A percentile compares a stretch with the other conserved stretches of the same genome.
Conservation (phyloP, 2,113 vertebrate species). For the Pelmatolapia mariae region DNA sequence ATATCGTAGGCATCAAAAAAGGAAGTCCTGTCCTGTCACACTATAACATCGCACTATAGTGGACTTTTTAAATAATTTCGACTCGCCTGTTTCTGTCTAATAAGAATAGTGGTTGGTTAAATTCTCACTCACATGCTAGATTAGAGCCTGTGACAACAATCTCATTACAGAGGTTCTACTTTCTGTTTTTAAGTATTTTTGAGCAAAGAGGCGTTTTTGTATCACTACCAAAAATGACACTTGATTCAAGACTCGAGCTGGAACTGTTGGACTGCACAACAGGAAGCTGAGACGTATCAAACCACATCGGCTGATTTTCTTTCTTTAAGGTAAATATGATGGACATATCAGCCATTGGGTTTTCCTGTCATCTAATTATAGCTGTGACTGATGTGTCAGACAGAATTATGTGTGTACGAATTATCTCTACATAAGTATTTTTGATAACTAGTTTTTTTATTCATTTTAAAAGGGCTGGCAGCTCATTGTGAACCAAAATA, state of each 20-base stretch:
- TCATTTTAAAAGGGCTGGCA: not conserved
- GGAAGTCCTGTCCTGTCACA: not conserved
- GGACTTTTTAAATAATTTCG: not conserved
- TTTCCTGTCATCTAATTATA: not conserved
- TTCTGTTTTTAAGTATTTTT: not conserved
- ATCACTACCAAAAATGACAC: not conserved
- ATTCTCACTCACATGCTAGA: not conserved
- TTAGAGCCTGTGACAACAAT: not conserved
- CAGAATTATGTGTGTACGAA: not conserved
- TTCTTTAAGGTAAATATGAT: not conserved
- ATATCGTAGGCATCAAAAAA: not conserved
- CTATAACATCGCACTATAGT: not conserved
- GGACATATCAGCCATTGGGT: not conserved
- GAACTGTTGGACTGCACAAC: not conserved
- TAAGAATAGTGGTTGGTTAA: not conserved
- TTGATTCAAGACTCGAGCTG: not conserved
- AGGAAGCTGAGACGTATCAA: not conserved
- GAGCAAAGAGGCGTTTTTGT: not conserved
- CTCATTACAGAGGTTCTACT: not conserved
- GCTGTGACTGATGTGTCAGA: not conserved
- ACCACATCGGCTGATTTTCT: not conserved
- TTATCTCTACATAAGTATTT: not conserved
- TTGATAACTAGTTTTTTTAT: not conserved
- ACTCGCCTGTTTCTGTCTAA: not conserved
- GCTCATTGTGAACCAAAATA: not conserved